Base-by-base conservation (phyloP, 2,113 vertebrate species). In the Hiodon alosoides region DNA sequence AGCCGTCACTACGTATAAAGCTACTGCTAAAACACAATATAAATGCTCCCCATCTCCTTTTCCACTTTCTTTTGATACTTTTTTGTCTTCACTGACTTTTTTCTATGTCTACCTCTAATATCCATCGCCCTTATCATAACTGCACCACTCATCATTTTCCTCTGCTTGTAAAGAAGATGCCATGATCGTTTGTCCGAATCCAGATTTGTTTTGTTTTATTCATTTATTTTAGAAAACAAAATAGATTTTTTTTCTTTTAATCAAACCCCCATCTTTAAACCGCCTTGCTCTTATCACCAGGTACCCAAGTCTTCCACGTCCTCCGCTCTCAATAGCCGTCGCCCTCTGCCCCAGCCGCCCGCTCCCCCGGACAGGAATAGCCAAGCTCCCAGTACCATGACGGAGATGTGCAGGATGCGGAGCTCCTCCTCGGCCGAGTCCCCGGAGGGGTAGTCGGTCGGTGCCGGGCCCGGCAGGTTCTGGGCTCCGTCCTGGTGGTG, bases 391-490 rank as follows among this genome's bases (percentile, higher is more conserved):
- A 2, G 78, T 92, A 98, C 97, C 97, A 99, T 99, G 81, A 99
- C 97, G 0, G 97, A 99, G 84, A 99, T 98, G 86, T 99, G 97
- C 48, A 99, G 92, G 82, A 99, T 97, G 77, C 97, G 92, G 13
- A 99, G 92, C 79, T 99, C 97, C 75, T 98, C 97, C 71, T 99
- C 97, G 0, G 95, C 94, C 0, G 95, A 94, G 67, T 95, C 92
- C 0, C 90, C 93, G 79, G 93, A 92, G 0, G 97, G 95, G 48
- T 98, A 94, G 1, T 94, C 92, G 0, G 97, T 99, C 4, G 96
- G 87, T 9, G 93, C 91, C 0, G 91, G 92, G 48, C 95, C 95
- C 0, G 94, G 94, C 7, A 95, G 88, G 74, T 78, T 96, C 17
- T 94, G 88, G 51, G 92, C 89, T 4, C 96, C 95, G 0, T 99